These are phyloP conservation scores for Theretra japonica DNA, from an alignment of 2,888 invertebrate species.

Conservation along the genomic window DNA sequence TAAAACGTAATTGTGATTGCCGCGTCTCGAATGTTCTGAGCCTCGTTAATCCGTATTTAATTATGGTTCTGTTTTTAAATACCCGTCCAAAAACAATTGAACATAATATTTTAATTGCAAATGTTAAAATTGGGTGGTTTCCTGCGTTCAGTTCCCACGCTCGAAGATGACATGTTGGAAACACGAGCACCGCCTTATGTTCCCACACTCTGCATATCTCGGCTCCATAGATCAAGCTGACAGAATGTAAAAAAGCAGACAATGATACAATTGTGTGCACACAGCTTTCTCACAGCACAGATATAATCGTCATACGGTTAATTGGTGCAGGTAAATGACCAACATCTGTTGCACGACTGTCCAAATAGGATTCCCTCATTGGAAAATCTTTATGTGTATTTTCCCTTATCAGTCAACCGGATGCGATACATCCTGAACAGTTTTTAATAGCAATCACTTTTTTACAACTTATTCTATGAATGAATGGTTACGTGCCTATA, in stretches of 20 bases:
- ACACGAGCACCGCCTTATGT: constrained; percentile 65
- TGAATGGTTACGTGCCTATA: constrained; percentile 62
- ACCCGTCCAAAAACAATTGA: constrained; percentile 54
- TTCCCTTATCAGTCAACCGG: constrained; percentile 54
- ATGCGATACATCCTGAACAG: constrained; percentile 57
- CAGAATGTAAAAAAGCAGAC: constrained; percentile 80
- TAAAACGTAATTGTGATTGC: too few relatives aligned
- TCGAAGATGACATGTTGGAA: constrained; percentile 79
- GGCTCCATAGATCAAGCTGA: constrained; percentile 81
- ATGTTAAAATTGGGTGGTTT: constrained; percentile 57
- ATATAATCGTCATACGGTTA: constrained; percentile 76
- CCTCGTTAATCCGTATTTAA: constrained; percentile 7
- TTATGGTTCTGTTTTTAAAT: constrained; percentile 36
- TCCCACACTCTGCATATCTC: constrained; percentile 85
- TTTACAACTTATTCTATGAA: constrained; percentile 61
- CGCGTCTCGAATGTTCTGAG: constrained; percentile 24
- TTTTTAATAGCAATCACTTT: constrained; percentile 55
- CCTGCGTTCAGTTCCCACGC: constrained; percentile 69
- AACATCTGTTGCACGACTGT: constrained; percentile 63
- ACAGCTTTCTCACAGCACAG: constrained; percentile 80
- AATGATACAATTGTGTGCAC: constrained; percentile 83
- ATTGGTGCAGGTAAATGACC: constrained; percentile 82
- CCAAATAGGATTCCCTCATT: constrained; percentile 34
- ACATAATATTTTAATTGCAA: constrained; percentile 60
- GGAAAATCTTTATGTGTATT: constrained; percentile 37